A percentile compares a stretch with the other conserved stretches of the same genome.
These are phyloP conservation scores for Deroplatys truncata DNA, from an alignment of 2,888 invertebrate genomes.

Conservation along the genomic window DNA sequence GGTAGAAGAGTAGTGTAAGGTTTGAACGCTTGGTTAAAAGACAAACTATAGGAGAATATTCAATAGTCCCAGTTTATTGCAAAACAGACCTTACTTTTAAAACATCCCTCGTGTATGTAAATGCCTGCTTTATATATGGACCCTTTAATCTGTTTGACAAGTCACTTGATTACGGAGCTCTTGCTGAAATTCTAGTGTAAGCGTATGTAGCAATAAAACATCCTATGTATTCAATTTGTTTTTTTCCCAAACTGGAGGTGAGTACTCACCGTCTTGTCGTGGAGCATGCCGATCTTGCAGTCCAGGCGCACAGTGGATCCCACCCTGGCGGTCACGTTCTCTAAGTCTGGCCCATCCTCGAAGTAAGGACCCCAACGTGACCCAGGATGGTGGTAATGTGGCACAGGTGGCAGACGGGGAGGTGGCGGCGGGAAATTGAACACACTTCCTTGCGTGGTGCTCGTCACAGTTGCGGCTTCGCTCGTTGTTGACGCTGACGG, in stretches of 20 bases:
- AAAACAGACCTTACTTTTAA: too few relatives aligned
- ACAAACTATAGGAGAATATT: too few relatives aligned
- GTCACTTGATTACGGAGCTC: too few relatives aligned
- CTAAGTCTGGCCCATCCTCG: conserved; percentile 53
- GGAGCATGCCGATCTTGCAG: conserved; percentile 57
- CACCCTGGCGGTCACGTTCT: conserved; percentile 55
- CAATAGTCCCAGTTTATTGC: too few relatives aligned
- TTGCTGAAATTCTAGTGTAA: too few relatives aligned
- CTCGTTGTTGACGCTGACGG: neutral
- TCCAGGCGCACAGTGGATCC: conserved; percentile 55
- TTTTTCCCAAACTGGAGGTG: neutral
- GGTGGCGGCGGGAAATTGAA: neutral
- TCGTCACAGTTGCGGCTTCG: neutral
- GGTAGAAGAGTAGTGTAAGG: too few relatives aligned
- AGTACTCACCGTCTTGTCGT: conserved; percentile 54
- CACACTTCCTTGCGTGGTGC: neutral
- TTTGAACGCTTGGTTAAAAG: too few relatives aligned
- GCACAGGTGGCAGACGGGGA: conserved; percentile 15
- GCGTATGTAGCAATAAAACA: too few relatives aligned
- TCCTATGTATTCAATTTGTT: too few relatives aligned
- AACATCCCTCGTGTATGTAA: too few relatives aligned
- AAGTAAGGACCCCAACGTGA: conserved; percentile 51
- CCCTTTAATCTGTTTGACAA: too few relatives aligned
- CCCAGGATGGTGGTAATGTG: conserved; percentile 25
- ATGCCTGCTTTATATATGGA: too few relatives aligned